Conservation (phyloP, 2,888 invertebrate genomes). For the Ornithoptera priamus region DNA sequence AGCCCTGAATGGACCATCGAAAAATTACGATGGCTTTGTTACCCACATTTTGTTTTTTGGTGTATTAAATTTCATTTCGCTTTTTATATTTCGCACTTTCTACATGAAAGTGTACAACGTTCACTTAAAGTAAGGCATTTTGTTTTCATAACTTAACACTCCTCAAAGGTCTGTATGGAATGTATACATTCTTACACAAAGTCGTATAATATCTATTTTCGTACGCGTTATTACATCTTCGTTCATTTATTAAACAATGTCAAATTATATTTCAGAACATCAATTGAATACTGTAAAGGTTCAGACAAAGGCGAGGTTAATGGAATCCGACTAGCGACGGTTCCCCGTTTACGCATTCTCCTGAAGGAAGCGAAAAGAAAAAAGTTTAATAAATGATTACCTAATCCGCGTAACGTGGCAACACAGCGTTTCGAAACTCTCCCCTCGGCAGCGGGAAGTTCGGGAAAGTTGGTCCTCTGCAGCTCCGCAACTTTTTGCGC, state of each 20-base stretch:
- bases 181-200: too few relatives aligned
- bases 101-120: too few relatives aligned
- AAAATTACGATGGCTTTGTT: constrained; percentile 1
- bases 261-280: too few relatives aligned
- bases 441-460: constrained; percentile 39
- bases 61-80: too few relatives aligned
- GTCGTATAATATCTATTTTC: too few relatives aligned
- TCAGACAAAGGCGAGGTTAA: background rate
- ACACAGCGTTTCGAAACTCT: constrained; percentile 49
- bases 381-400: constrained; percentile 58
- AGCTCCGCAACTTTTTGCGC: constrained; percentile 57
- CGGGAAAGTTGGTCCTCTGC: constrained; percentile 46
- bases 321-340: background rate
- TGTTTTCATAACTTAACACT: too few relatives aligned
- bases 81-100: too few relatives aligned
- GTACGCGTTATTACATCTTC: too few relatives aligned
- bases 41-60: too few relatives aligned
- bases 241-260: too few relatives aligned
- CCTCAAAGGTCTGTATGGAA: too few relatives aligned
- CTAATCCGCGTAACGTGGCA: constrained; percentile 57
- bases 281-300: background rate
- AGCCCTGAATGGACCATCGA: background rate
- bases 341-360: constrained; percentile 22
- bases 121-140: too few relatives aligned
- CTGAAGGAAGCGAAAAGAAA: constrained; percentile 39